Evolutionary conservation across 2,113 vertebrate species (phyloP).

Genomic region (Tautogolabrus adspersus): DNA sequence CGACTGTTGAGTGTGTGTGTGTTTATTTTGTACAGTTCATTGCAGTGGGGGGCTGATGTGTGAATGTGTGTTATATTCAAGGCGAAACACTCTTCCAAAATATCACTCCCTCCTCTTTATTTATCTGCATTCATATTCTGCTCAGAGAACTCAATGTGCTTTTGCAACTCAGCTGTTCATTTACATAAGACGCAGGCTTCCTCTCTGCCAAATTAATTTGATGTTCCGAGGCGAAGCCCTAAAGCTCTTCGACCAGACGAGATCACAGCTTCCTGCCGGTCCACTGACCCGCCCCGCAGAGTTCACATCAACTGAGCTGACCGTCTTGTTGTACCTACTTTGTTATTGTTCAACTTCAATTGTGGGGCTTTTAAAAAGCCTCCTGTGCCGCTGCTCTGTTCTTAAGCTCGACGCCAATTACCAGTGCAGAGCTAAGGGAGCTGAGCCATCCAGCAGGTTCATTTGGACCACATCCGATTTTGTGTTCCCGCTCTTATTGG

Average conservation of each 20-base stretch:
- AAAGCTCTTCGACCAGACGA: constrained; percentile 3
- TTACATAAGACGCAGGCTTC: constrained; percentile 60
- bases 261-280: constrained; percentile 5
- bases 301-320: constrained; percentile 8
- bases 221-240: constrained; percentile 34
- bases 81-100: constrained; percentile 15
- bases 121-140: constrained; percentile 49
- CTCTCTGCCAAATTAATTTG: constrained; percentile 53
- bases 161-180: constrained; percentile 61
- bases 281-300: background rate
- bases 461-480: constrained; percentile 41
- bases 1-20: background rate
- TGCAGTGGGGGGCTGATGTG: background rate
- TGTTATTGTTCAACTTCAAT: constrained; percentile 9
- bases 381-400: background rate
- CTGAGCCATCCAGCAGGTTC: constrained; percentile 29
- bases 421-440: constrained; percentile 12
- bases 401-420: constrained; percentile 40
- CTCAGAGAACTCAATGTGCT: constrained; percentile 50
- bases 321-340: background rate
- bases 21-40: background rate
- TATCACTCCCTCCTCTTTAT: constrained; percentile 28
- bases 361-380: constrained; percentile 8
- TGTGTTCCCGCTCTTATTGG: constrained; percentile 32
- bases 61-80: background rate